Evolutionary conservation across 1,140 invertebrate genomes (phyloP).

Genomic region (Megalonaias nervosa): DNA sequence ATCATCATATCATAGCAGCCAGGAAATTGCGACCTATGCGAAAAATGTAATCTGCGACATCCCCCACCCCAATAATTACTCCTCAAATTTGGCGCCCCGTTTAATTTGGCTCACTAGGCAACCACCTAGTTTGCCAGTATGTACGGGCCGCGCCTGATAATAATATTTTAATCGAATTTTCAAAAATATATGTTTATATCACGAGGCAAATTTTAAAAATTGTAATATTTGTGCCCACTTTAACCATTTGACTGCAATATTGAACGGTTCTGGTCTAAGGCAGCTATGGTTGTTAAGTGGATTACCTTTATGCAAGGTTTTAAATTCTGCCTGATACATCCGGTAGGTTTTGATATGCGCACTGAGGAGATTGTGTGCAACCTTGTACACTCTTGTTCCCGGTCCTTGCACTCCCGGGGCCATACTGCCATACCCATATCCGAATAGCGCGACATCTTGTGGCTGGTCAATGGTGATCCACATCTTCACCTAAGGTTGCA

Average conservation of each 20-base stretch:
- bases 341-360: constrained; percentile 55
- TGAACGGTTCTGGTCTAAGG: too few relatives aligned
- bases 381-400: constrained; percentile 29
- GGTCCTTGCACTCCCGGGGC: constrained; percentile 39
- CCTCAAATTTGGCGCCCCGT: too few relatives aligned
- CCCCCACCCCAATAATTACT: too few relatives aligned
- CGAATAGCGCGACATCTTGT: constrained; percentile 39
- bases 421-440: constrained; percentile 51
- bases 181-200: too few relatives aligned
- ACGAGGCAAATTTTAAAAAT: not conserved
- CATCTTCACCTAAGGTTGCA: constrained; percentile 54
- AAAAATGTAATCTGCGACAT: too few relatives aligned
- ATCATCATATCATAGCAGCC: too few relatives aligned
- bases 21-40: too few relatives aligned
- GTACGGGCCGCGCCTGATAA: too few relatives aligned
- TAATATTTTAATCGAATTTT: too few relatives aligned
- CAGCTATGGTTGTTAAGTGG: not conserved
- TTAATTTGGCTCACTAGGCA: too few relatives aligned
- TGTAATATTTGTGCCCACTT: not conserved
- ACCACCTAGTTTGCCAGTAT: too few relatives aligned
- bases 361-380: constrained; percentile 58
- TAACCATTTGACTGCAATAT: not conserved
- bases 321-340: constrained; percentile 44
- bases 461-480: constrained; percentile 72
- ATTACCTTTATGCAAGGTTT: constrained; percentile 49